Evolutionary conservation across 1,140 invertebrate genomes (phyloP), one percentile per base, ranked within the genome.

Genomic region (Sesamia nonagrioides): DNA sequence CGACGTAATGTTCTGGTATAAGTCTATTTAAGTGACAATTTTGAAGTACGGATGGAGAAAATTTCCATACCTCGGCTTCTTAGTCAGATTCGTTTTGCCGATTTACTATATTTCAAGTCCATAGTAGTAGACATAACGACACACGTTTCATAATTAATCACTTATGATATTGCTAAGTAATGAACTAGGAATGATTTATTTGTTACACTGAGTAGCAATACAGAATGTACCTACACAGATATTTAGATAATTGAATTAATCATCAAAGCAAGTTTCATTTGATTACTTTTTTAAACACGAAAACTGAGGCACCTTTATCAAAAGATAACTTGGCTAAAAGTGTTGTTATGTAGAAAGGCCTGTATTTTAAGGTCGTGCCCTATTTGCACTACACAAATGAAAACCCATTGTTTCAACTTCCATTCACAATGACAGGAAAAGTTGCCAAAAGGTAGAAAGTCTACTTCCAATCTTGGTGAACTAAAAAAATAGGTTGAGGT

Each of bases 361-460:
- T 18, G 37, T 42, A 42, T 63, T 66, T 48, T 48, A 63, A 15
- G 33, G 60, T 42, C 40, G 37, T 48, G 63, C 17, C 63, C 42
- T 68, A 27, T 68, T 68, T 48, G 63, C 15, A 48, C 18, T 48
- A 68, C 35, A 40, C 42, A 68, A 48, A 50, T 15, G 9, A 68
- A 45, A 15, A 48, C 18, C 18, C 42, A 68, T 68, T 68, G 63
- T 68, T 68, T 68, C 42, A 13, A 21, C 42, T 27, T 48, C 42
- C 15, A 68, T 68, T n/a, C 18, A 68, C 63, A 68, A 68, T 33
- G 63, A 48, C 63, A 68, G 63, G 42, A 68, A 68, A 68, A 21
- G n/a, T 42, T 68, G 40, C 63, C 40, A 68, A 61, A 68, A 68
- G 45, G 45, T 68, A 68, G 63, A 68, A 68, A 68, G 42, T 48